Evolutionary conservation across 2,113 vertebrate genomes (phyloP), one percentile per base, ranked within the genome.

Genomic region (Heterochromis multidens): DNA sequence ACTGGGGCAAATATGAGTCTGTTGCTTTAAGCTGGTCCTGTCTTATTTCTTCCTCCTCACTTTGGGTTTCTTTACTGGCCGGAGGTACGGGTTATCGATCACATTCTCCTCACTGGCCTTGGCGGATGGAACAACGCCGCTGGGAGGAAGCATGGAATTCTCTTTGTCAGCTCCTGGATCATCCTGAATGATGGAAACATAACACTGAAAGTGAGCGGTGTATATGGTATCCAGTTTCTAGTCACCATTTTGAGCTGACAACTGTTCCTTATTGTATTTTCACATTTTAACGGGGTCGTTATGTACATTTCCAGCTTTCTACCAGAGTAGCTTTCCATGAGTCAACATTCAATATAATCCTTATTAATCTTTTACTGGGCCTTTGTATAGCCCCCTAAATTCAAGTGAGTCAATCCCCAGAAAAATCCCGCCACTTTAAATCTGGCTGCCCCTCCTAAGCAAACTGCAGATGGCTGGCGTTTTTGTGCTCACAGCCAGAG

Each of bases 11-110:
- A 81, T 25, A 6, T n/a, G 27, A 88, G 92, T 93, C 86, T 62
- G n/a, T 77, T 40, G 40, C 54, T 70, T 77, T 72, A 19, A 54
- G 33, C 0, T 0, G 25, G 29, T 60, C 27, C 65, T 2, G 4
- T 37, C 85, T 99, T 96, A 99, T 93, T 99, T 99, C 97, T 99
- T 99, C 93, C 99, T 95, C 87, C 98, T 97, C 80, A 99, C 97
- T 96, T 99, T 99, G 90, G 99, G 99, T 77, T 99, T 99, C 91
- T 99, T 99, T 65, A 99, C 99, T 0, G 99, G 98, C 3, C 99
- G 91, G n/a, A 99, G 96, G 56, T 99, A 99, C 6, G 99, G 99
- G 37, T 99, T 99, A 94, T 99, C 99, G 2, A 99, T 99, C 90
- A 98, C 2, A 6, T 93, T 98, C 77, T 99, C 99, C 61, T 99